phyloP scores from a whole-genome alignment of 2,113 vertebrate genomes.

The Pteropus alecto region DNA sequence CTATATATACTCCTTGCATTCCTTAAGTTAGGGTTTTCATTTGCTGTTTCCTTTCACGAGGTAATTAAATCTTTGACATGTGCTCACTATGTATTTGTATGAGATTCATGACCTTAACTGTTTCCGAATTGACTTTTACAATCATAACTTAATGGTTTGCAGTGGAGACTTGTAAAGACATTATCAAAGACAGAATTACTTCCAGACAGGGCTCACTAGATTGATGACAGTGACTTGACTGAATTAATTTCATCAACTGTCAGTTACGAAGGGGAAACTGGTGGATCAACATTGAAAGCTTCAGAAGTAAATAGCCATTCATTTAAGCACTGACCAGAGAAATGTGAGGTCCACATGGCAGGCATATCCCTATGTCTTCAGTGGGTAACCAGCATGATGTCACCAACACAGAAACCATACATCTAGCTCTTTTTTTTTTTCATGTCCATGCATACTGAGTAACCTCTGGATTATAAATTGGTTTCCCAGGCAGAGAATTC shows the following conservation, averaged over 20 bases:
- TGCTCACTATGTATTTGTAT: background rate
- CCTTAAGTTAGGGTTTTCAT: background rate
- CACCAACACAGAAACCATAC: background rate
- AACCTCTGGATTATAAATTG: background rate
- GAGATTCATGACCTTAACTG: background rate
- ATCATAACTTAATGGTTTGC: background rate
- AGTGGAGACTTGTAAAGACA: background rate
- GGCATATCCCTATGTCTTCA: background rate
- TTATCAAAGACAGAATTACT: background rate
- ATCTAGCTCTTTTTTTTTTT: background rate
- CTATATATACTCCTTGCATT: background rate
- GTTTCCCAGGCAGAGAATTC: background rate
- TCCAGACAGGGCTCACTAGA: background rate
- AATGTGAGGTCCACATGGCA: background rate
- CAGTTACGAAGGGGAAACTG: background rate
- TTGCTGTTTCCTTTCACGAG: background rate
- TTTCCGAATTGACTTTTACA: slow-evolving; percentile 36
- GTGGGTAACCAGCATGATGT: background rate
- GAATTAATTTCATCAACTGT: background rate
- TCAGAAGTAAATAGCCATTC: background rate
- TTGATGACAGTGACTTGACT: background rate
- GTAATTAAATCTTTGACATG: background rate
- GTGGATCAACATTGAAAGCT: background rate
- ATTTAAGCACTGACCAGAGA: background rate
- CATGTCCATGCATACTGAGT: background rate